phyloP scores from a whole-genome alignment of 2,888 invertebrate species.

The Drosophila falleni region DNA sequence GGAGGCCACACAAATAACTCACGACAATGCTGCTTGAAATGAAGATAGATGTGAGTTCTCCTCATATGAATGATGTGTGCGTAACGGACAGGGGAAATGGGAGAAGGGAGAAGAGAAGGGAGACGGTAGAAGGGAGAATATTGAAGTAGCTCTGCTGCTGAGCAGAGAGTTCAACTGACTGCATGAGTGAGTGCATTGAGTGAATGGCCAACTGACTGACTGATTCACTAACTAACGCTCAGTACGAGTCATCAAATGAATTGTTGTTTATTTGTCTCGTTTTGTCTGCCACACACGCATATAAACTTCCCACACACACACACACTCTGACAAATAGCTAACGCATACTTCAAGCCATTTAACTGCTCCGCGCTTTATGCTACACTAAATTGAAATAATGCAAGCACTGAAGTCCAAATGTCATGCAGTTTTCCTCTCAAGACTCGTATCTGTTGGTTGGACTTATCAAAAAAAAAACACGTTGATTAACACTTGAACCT shows the following conservation, averaged over 20 bases:
- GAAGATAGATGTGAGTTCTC: constrained; percentile 51
- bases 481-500: constrained; percentile 6
- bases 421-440: constrained; percentile 7
- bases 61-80: constrained; percentile 50
- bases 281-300: constrained; percentile 25
- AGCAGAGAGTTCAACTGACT: constrained; percentile 42
- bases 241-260: constrained; percentile 66
- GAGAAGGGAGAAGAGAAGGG: neutral
- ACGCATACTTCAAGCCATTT: constrained; percentile 63
- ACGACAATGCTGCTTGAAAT: constrained; percentile 72
- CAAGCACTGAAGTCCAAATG: constrained; percentile 16
- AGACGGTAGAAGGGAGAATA: no score
- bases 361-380: constrained; percentile 62
- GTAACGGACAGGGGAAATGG: neutral
- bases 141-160: constrained; percentile 17
- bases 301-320: constrained; percentile 9
- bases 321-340: constrained; percentile 57
- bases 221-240: constrained; percentile 16
- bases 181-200: constrained; percentile 73
- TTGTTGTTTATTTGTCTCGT: constrained; percentile 74
- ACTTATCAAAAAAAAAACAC: neutral
- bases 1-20: constrained; percentile 73
- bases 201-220: constrained; percentile 51
- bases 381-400: constrained; percentile 71
- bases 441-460: constrained; percentile 5